Evolutionary conservation across 2,113 vertebrate genomes (phyloP), one percentile per base, ranked within the genome.

Genomic region (Anser cygnoides): DNA sequence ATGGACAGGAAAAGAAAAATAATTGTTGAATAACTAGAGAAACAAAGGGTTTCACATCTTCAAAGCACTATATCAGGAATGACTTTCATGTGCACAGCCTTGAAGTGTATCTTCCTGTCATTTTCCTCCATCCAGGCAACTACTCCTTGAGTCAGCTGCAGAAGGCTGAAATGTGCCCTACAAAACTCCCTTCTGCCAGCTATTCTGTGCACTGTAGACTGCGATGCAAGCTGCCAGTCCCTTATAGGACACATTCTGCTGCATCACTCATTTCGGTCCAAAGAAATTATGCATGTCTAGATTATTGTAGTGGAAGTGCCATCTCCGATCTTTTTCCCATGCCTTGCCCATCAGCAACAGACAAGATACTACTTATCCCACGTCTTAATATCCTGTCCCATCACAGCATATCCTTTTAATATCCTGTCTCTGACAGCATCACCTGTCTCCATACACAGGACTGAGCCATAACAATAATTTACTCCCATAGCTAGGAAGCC

Each of bases 171-270:
- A 57, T 3, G 2, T 3, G 22, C 43, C 17, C 50, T 39, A 5
- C 9, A 31, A 21, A 75, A 20, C 6, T 52, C 14, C 18, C 13
- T 54, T 54, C 70, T 77, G 37, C 7, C 63, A 74, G 55, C 25
- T 49, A 26, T 9, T 61, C 11, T 17, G 28, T 41, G 39, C n/a
- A 9, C 61, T 46, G 33, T 57, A 29, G 49, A 19, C 35, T 29
- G 55, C 29, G 71, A 50, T 43, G 73, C 22, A 37, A 79, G 8
- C 66, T 29, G 35, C 29, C 1, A 1, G 37, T 35, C 50, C 52
- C 11, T 29, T 20, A 13, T 0, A 52, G 31, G 11, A 35, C 9
- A 35, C 0, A 0, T 52, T 55, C 41, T 49, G 2, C 9, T 72
- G 52, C 28, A 28, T 59, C 25, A 19, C 37, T 52, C 11, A 16